phyloP scores from a whole-genome alignment of 2,797 vertebrate genomes.

The Taenioides sp. region DNA sequence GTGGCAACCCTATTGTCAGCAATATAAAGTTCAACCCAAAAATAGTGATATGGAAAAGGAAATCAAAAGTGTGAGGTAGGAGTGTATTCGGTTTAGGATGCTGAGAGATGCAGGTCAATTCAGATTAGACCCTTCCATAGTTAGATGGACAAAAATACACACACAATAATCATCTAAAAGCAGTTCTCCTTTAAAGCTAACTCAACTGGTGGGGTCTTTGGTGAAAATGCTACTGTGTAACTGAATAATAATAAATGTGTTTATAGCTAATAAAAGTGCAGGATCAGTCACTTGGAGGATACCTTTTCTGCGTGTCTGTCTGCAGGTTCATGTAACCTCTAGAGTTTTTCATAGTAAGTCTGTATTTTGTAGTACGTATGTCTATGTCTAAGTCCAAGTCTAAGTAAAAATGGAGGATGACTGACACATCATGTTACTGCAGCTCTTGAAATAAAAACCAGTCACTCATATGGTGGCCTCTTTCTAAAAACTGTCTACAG shows the following conservation, averaged over 20 bases:
- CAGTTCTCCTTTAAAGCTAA: neutral
- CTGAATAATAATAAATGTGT: neutral
- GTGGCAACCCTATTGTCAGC: conserved; percentile 97
- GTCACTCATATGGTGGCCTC: conserved; percentile 3
- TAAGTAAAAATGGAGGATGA: conserved; percentile 6
- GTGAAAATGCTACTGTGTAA: neutral
- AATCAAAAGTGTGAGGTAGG: conserved; percentile 74
- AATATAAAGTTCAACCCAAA: conserved; percentile 86
- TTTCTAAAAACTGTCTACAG: conserved; percentile 1
- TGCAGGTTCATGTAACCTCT: conserved; percentile 15
- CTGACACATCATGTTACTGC: conserved; percentile 6
- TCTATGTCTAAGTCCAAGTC: no score
- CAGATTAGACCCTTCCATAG: no score
- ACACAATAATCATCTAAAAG: neutral
- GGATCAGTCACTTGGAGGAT: neutral
- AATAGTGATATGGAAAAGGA: conserved; percentile 61
- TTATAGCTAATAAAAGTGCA: neutral
- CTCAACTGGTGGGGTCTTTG: neutral
- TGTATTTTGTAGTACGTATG: no score
- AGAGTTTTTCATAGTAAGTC: conserved; percentile 18
- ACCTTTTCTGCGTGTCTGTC: conserved; percentile 1
- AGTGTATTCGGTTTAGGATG: conserved; percentile 49
- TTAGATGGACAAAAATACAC: neutral
- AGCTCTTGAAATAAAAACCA: conserved; percentile 17
- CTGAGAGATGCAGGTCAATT: neutral